phyloP scores from a whole-genome alignment of 2,888 invertebrate species.

The Troides aeacus region DNA sequence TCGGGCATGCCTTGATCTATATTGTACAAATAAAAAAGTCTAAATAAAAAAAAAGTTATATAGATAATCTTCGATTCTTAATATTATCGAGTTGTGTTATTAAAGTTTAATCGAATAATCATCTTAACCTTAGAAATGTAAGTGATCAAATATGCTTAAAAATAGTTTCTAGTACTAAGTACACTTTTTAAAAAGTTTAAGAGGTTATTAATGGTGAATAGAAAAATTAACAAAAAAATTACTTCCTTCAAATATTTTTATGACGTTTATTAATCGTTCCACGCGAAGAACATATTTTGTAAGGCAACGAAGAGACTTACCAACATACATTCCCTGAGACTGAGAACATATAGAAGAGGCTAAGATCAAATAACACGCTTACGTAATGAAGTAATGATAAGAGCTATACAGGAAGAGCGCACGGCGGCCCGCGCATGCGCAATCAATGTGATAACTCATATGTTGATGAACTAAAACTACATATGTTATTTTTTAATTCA shows the following conservation, averaged over 20 bases:
- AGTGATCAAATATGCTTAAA: slow-evolving; percentile 57
- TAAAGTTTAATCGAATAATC: slow-evolving; percentile 39
- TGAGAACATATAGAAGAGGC: slow-evolving; percentile 66
- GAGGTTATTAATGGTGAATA: slow-evolving; percentile 35
- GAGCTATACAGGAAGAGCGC: slow-evolving; percentile 42
- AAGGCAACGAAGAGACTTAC: slow-evolving; percentile 79
- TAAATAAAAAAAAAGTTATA: slow-evolving; percentile 19
- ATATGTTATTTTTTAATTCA: no score
- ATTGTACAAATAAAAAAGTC: slow-evolving; percentile 40
- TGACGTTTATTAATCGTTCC: slow-evolving; percentile 60
- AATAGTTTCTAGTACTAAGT: slow-evolving; percentile 61
- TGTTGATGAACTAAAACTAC: slow-evolving; percentile 33
- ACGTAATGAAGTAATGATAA: slow-evolving; percentile 55
- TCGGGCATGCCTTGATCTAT: slow-evolving; percentile 52
- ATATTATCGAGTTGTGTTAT: slow-evolving; percentile 49
- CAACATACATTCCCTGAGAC: slow-evolving; percentile 79
- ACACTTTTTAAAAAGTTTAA: slow-evolving; percentile 49
- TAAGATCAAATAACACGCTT: slow-evolving; percentile 58
- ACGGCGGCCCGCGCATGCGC: slow-evolving; percentile 37
- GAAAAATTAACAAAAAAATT: slow-evolving; percentile 41
- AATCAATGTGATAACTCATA: slow-evolving; percentile 50
- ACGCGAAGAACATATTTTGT: slow-evolving; percentile 65
- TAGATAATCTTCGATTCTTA: slow-evolving; percentile 34
- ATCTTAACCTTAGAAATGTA: slow-evolving; percentile 48
- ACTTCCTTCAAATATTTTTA: slow-evolving; percentile 74